Conservation (phyloP, 2,888 invertebrate species). For the Nephrotoma guestfalica region DNA sequence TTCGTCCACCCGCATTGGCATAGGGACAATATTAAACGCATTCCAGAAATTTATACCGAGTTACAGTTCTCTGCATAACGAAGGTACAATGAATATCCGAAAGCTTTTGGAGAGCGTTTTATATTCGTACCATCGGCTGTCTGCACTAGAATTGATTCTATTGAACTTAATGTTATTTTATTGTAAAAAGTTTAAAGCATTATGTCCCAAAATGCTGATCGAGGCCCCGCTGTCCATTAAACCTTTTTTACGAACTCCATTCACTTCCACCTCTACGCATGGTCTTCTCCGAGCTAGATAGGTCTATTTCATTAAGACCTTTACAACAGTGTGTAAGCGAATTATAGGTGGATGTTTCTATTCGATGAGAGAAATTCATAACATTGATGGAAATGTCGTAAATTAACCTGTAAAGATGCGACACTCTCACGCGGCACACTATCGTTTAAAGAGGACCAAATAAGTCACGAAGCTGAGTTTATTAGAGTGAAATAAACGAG, state of each 20-base stretch:
- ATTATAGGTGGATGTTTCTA: too few relatives aligned
- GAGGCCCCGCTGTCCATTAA: slow-evolving; percentile 10
- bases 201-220: slow-evolving; percentile 5
- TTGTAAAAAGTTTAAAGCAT: not conserved
- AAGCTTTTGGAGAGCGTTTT: not conserved
- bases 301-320: not conserved
- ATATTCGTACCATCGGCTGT: not conserved
- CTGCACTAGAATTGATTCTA: not conserved
- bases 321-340: too few relatives aligned
- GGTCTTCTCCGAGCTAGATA: not conserved
- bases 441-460: too few relatives aligned
- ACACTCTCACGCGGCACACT: too few relatives aligned
- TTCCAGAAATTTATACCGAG: not conserved
- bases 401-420: too few relatives aligned
- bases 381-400: too few relatives aligned
- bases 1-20: too few relatives aligned
- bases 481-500: too few relatives aligned
- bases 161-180: too few relatives aligned
- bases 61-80: not conserved
- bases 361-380: too few relatives aligned
- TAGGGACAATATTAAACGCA: too few relatives aligned
- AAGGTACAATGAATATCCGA: not conserved
- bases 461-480: too few relatives aligned
- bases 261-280: slow-evolving; percentile 5
- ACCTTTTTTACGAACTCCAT: slow-evolving; percentile 5